A percentile compares a stretch with the other conserved stretches of the same genome.
These are phyloP conservation scores for Galerucella nymphaeae DNA, from an alignment of 2,888 invertebrate genomes.

Conservation along the genomic window DNA sequence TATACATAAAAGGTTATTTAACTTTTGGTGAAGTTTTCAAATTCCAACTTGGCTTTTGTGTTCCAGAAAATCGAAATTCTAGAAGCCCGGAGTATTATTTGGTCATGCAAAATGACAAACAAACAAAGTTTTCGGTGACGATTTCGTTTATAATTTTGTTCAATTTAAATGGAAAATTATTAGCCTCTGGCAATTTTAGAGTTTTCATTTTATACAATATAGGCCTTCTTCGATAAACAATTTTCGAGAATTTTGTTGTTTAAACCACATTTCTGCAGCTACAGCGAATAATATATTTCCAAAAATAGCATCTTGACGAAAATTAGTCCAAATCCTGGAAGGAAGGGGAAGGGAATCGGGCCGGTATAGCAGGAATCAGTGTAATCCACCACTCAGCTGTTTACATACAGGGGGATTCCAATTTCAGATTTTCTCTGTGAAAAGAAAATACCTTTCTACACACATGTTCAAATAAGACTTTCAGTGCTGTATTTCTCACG, in stretches of 20 bases:
- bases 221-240: neutral
- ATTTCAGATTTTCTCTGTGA: too few relatives aligned
- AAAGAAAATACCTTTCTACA: too few relatives aligned
- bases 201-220: neutral
- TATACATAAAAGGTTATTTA: constrained; percentile 17
- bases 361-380: too few relatives aligned
- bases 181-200: neutral
- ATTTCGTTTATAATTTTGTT: neutral
- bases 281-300: neutral
- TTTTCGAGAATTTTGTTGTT: neutral
- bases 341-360: too few relatives aligned
- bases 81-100: neutral
- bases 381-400: too few relatives aligned
- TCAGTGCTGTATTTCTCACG: too few relatives aligned
- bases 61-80: neutral
- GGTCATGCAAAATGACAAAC: neutral
- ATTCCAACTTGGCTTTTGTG: constrained; percentile 4
- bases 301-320: too few relatives aligned
- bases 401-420: too few relatives aligned
- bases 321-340: too few relatives aligned
- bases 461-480: too few relatives aligned
- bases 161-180: neutral
- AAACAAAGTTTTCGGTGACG: neutral
- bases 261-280: neutral
- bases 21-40: constrained; percentile 25